Conservation (phyloP, 2,797 vertebrate genomes). For the Anisognathus igniventris region DNA sequence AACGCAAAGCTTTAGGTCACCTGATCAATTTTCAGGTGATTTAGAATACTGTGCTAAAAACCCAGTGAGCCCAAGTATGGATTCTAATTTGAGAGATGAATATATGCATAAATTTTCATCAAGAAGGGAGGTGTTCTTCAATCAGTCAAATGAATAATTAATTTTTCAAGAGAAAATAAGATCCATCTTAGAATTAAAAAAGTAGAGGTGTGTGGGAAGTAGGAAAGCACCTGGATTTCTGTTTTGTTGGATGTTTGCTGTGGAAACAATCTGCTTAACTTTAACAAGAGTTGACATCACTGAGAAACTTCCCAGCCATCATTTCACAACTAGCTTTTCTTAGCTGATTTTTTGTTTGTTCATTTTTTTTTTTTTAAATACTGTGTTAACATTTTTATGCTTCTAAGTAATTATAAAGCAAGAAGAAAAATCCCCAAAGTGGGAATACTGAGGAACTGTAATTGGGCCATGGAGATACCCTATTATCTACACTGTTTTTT, state of each 20-base stretch:
- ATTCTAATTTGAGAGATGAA: not conserved
- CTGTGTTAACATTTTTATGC: not conserved
- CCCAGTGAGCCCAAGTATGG: not conserved
- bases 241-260: conserved; percentile 41
- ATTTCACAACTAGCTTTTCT: not conserved
- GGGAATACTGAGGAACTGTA: not conserved
- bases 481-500: not conserved
- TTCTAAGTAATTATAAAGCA: not conserved
- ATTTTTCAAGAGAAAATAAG: not conserved
- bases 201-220: not conserved
- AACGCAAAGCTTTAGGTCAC: not conserved
- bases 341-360: not conserved
- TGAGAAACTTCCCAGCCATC: conserved; percentile 32
- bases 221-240: conserved; percentile 54
- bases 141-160: not conserved
- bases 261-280: conserved; percentile 63
- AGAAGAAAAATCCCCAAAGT: not conserved
- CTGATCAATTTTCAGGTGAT: not conserved
- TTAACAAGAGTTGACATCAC: conserved; percentile 59
- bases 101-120: not conserved
- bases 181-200: not conserved
- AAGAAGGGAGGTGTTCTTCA: not conserved
- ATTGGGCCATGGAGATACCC: not conserved
- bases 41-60: not conserved
- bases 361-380: not conserved